Percentiles rank a stretch among this genome's conserved stretches.
These are phyloP conservation scores for Eunapius fragilis DNA, from an alignment of 37 sponge, comb jelly and placozoan species.

Conservation along the genomic window DNA sequence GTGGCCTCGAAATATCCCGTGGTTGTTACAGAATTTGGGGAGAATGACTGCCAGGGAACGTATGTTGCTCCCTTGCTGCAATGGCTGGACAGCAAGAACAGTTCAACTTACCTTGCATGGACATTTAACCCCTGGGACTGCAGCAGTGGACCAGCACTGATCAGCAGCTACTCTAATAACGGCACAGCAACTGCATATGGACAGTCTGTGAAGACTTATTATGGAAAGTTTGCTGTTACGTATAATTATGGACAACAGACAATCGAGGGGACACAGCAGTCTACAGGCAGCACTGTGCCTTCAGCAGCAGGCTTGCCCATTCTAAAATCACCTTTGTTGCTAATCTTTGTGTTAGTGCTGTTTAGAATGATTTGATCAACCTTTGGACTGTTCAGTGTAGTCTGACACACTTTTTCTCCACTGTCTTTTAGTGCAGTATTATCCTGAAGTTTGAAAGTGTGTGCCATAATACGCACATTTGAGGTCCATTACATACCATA, in stretches of 20 bases:
- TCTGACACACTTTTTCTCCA: too few relatives aligned
- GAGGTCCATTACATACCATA: too few relatives aligned
- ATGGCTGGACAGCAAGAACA: slow-evolving; percentile 17
- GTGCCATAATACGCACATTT: too few relatives aligned
- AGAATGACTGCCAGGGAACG: slow-evolving; percentile 25
- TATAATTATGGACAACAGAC: not conserved
- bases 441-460: too few relatives aligned
- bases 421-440: too few relatives aligned
- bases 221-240: not conserved
- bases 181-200: slow-evolving; percentile 36
- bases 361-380: not conserved
- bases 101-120: slow-evolving; percentile 17
- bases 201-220: slow-evolving; percentile 7
- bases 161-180: slow-evolving; percentile 9
- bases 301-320: not conserved
- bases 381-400: not conserved
- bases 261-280: not conserved
- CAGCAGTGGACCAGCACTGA: slow-evolving; percentile 33
- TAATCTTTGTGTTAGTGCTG: not conserved
- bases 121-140: slow-evolving; percentile 38
- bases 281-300: not conserved
- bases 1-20: slow-evolving; percentile 11
- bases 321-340: not conserved
- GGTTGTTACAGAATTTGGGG: slow-evolving; percentile 32
- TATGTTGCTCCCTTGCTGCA: slow-evolving; percentile 12